A percentile compares a stretch with the other conserved stretches of the same genome.
Evolutionary conservation across 2,797 vertebrate species (phyloP).

Genomic region (Sebastes goodei): DNA sequence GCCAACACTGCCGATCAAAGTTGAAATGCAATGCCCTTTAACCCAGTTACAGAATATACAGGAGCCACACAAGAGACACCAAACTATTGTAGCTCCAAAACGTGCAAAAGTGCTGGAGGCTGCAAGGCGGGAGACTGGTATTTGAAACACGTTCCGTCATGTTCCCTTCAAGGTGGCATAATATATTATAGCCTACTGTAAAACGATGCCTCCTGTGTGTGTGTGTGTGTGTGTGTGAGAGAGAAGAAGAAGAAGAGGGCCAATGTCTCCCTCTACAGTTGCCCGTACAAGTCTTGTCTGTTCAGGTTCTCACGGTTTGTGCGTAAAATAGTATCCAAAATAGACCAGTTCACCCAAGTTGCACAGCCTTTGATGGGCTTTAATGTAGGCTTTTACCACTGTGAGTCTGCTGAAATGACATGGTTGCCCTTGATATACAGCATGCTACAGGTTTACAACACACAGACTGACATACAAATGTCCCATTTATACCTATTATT

Average conservation of each 20-base stretch:
- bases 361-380: not conserved
- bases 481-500: no score
- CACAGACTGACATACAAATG: not conserved
- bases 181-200: not conserved
- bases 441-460: not conserved
- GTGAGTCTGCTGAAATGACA: not conserved
- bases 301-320: not conserved
- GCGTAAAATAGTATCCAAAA: not conserved
- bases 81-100: not conserved
- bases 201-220: not conserved
- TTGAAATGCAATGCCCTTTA: slow-evolving; percentile 73
- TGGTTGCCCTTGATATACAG: not conserved
- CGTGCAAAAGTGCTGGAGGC: slow-evolving; percentile 10
- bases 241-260: not conserved
- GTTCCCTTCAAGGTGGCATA: slow-evolving; percentile 28
- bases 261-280: not conserved
- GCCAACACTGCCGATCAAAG: slow-evolving; percentile 54
- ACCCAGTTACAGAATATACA: slow-evolving; percentile 57
- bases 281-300: not conserved
- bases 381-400: not conserved
- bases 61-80: not conserved
- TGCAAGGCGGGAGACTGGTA: slow-evolving; percentile 21
- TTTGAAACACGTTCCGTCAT: slow-evolving; percentile 53
- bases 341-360: not conserved
- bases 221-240: not conserved